phyloP scores from a whole-genome alignment of 2,113 vertebrate species.

The Todiramphus chloris region DNA sequence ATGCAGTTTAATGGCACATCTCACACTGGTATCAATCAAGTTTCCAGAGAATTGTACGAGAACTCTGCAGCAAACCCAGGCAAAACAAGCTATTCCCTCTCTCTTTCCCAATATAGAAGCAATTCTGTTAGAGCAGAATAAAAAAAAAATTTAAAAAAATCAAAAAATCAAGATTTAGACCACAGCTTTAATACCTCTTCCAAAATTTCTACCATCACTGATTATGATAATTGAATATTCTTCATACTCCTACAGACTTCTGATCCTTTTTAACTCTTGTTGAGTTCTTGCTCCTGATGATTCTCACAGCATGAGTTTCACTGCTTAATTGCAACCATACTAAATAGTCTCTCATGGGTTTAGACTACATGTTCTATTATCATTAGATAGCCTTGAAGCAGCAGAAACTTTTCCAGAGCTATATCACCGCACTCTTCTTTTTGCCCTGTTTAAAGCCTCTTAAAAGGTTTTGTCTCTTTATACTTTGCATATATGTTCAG shows the following conservation, averaged over 20 bases:
- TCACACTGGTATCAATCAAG: not conserved
- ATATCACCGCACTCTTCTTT: not conserved
- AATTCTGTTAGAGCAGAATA: not conserved
- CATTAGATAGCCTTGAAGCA: not conserved
- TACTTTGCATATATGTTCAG: not conserved
- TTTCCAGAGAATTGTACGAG: not conserved
- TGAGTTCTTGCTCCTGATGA: conserved; percentile 47
- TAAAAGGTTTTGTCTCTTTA: not conserved
- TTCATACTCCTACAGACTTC: conserved; percentile 42
- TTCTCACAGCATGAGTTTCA: conserved; percentile 39
- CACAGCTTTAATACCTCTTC: conserved; percentile 11
- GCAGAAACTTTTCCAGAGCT: not conserved
- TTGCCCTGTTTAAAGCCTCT: not conserved
- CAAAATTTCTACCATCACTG: conserved; percentile 6
- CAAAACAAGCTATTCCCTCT: not conserved
- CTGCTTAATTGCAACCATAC: conserved; percentile 52
- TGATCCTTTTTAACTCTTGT: conserved; percentile 50
- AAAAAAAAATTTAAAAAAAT: too few relatives aligned
- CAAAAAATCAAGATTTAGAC: not conserved
- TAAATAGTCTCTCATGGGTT: not conserved
- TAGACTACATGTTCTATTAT: not conserved
- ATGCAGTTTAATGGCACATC: not conserved
- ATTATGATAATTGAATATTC: conserved; percentile 35
- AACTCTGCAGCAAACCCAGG: not conserved
- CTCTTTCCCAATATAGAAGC: not conserved